Evolutionary conservation across 2,888 invertebrate species (phyloP).

Genomic region (Tenthredo notha): DNA sequence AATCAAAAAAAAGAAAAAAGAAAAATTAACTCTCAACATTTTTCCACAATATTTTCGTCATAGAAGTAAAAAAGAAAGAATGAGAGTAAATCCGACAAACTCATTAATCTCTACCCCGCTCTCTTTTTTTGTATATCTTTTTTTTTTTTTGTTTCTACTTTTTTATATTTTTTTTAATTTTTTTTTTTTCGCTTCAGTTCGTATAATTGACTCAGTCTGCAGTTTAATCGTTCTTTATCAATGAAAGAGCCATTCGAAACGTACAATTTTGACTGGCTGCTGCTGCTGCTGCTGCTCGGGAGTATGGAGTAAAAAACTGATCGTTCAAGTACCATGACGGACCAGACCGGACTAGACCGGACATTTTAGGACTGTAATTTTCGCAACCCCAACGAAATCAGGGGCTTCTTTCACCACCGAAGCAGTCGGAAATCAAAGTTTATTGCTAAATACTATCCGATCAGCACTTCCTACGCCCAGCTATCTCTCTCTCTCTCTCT

Average conservation of each 20-base stretch:
- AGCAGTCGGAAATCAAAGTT: conserved; percentile 76
- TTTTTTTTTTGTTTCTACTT: conserved; percentile 38
- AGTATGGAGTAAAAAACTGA: conserved; percentile 13
- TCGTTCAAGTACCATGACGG: conserved; percentile 37
- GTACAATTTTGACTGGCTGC: conserved; percentile 14
- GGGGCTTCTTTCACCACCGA: conserved; percentile 73
- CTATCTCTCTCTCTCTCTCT: no score
- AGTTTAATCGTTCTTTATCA: conserved; percentile 42
- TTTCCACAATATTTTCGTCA: neutral
- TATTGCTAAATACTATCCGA: conserved; percentile 78
- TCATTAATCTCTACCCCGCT: neutral
- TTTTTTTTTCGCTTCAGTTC: neutral
- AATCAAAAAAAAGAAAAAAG: neutral
- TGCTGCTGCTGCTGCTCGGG: neutral
- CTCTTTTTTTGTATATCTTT: conserved; percentile 12
- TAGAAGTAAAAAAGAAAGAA: no score
- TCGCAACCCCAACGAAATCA: conserved; percentile 77
- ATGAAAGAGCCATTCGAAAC: conserved; percentile 22
- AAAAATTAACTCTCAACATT: neutral
- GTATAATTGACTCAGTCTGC: conserved; percentile 40
- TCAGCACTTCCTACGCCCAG: conserved; percentile 72
- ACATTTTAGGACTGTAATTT: conserved; percentile 73
- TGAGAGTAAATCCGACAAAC: neutral
- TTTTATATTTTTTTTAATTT: conserved; percentile 31
- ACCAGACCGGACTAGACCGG: conserved; percentile 36